Percentiles rank a stretch among this genome's conserved stretches.
Conservation (phyloP, 2,797 vertebrate genomes). For the Argya squamiceps region DNA sequence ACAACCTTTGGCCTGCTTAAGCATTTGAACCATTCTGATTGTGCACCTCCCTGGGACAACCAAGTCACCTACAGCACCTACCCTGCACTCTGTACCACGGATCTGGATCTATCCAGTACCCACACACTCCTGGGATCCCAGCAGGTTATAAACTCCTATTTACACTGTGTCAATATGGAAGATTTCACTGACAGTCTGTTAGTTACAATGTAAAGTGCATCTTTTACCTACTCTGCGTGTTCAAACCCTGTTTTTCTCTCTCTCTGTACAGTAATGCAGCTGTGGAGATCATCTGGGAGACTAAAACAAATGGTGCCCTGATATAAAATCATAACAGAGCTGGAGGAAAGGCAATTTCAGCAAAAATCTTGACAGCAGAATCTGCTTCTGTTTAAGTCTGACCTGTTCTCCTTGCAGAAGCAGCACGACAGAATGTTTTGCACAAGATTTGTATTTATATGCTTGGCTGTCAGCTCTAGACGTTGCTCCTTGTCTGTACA, state of each 20-base stretch:
- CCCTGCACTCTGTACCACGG: neutral
- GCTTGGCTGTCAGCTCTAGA: neutral
- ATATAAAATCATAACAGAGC: neutral
- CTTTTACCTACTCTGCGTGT: neutral
- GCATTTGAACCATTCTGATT: neutral
- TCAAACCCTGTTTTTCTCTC: neutral
- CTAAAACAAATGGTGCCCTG: neutral
- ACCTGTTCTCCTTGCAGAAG: neutral
- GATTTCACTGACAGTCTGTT: neutral
- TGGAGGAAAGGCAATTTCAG: neutral
- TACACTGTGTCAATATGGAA: neutral
- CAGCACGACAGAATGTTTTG: neutral
- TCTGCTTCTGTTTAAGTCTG: neutral
- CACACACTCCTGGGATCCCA: neutral
- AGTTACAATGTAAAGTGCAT: neutral
- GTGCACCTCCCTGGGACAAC: neutral
- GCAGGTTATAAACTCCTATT: neutral
- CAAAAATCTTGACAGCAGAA: conserved; percentile 18
- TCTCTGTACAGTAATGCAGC: neutral
- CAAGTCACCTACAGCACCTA: neutral
- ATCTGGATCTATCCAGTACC: neutral
- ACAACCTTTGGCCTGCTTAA: neutral
- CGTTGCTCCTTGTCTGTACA: neutral
- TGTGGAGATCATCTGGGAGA: neutral
- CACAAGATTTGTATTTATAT: neutral